Base-by-base conservation (phyloP, 2,888 invertebrate genomes). In the Agelastica alni region DNA sequence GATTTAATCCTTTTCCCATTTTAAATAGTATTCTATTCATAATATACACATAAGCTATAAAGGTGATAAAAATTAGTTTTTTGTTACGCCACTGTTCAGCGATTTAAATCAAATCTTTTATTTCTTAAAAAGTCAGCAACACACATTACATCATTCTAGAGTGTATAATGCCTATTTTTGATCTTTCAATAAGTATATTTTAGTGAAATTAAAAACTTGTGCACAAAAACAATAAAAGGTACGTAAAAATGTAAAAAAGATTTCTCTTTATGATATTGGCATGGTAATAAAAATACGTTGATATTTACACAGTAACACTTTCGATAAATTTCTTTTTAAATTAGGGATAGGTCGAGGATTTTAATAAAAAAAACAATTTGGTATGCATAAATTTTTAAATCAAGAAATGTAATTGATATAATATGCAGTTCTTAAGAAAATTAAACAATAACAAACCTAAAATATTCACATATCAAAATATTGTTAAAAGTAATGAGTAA, bases 401-500 rank as follows among this genome's bases (percentile, higher is more conserved):
- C 37, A 54, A 49, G 43, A 45, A 43, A 48, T 43, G 22, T 30
- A 48, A 42, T 49, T 54, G 18, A 44, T 56, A 56, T 67, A 68
- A 70, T 70, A 69, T 70, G 72, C 69, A 72, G 67, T 70, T 70
- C 66, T 69, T 66, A 71, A 67, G 71, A 64, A 66, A 55, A 70
- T 70, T 68, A 70, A 73, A 73, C 70, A 73, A 73, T 70, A 67
- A 70, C 71, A 72, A 72, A 70, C 68, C 66, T 70, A 69, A 71
- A 70, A 70, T 70, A 69, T 72, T 71, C 67, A 72, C 69, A 73
- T 72, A 70, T 70, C 67, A 70, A 72, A 72, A 72, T 72, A 70
- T 70, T 66, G 67, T 69, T 70, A 70, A 59, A 67, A 66, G 65
- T 66, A 58, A 39, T 51, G 37, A 66, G 63, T 63, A 65, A 70